Conservation (phyloP, 2,888 invertebrate genomes). For the Dioctria linearis region DNA sequence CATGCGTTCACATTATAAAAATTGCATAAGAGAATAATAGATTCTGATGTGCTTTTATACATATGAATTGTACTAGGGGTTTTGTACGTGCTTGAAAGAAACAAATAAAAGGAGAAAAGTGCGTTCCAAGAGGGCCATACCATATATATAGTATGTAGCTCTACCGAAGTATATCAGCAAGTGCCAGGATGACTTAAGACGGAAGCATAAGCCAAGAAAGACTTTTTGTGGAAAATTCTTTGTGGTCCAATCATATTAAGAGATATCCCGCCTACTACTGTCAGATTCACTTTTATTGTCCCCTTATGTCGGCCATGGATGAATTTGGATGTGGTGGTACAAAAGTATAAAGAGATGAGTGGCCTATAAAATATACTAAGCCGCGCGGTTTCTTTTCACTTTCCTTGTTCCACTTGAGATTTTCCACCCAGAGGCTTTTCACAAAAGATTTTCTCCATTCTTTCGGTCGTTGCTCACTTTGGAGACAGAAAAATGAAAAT, state of each 20-base stretch:
- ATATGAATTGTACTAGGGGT: constrained; percentile 23
- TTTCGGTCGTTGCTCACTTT: background rate
- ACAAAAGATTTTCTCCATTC: constrained; percentile 6
- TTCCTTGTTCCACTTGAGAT: constrained; percentile 36
- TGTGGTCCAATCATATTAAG: constrained; percentile 40
- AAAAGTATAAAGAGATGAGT: constrained; percentile 2
- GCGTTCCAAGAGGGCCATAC: constrained; percentile 1
- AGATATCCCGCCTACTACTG: background rate
- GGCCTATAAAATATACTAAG: constrained; percentile 29
- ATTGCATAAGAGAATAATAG: constrained; percentile 46
- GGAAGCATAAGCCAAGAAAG: background rate
- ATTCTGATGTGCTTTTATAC: constrained; percentile 46
- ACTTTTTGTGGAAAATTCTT: constrained; percentile 26
- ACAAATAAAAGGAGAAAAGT: constrained; percentile 26
- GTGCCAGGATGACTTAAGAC: background rate
- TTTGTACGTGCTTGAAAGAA: constrained; percentile 38
- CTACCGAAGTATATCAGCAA: background rate
- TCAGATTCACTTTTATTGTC: background rate
- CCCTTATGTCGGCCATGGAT: background rate
- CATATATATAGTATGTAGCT: too few species aligned
- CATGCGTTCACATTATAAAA: constrained; percentile 52
- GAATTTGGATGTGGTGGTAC: background rate
- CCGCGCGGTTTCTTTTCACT: constrained; percentile 43
- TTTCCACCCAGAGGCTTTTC: constrained; percentile 22
- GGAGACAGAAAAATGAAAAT: constrained; percentile 35